phyloP scores from a whole-genome alignment of 2,888 invertebrate genomes.

The Hydriomena furcata region DNA sequence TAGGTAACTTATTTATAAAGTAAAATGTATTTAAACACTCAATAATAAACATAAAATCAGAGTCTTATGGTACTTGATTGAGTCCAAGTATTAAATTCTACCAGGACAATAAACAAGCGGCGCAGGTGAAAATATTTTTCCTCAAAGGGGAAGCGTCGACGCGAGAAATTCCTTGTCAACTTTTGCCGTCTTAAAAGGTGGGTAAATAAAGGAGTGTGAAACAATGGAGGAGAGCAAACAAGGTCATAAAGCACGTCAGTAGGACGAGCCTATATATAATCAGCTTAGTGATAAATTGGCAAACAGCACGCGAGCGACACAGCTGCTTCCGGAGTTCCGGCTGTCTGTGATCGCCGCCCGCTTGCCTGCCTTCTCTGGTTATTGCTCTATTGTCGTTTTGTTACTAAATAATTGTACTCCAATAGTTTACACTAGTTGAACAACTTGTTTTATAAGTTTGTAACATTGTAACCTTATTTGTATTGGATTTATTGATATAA shows the following conservation, averaged over 20 bases:
- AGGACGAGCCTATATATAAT: slow-evolving; percentile 79
- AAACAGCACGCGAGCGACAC: slow-evolving; percentile 80
- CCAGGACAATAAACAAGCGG: slow-evolving; percentile 24
- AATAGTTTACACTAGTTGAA: slow-evolving; percentile 1
- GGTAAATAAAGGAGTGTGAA: slow-evolving; percentile 70
- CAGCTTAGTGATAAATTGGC: slow-evolving; percentile 83
- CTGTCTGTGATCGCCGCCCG: slow-evolving; percentile 32
- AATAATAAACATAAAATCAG: slow-evolving; percentile 1
- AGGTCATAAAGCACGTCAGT: slow-evolving; percentile 78
- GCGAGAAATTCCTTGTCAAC: slow-evolving; percentile 38
- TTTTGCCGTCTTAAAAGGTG: slow-evolving; percentile 54
- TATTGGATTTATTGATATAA: no score
- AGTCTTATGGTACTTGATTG: slow-evolving; percentile 4
- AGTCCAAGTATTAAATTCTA: slow-evolving; percentile 22
- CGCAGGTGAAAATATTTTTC: slow-evolving; percentile 28
- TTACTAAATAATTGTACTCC: slow-evolving; percentile 15
- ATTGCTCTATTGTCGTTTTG: slow-evolving; percentile 23
- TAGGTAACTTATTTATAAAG: no score
- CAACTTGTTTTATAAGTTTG: background rate
- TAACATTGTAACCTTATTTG: no score
- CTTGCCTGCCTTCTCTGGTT: slow-evolving; percentile 24
- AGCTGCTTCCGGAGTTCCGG: slow-evolving; percentile 70
- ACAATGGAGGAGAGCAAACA: slow-evolving; percentile 72
- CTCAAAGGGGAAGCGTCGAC: slow-evolving; percentile 40
- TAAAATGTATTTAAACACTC: background rate